Conservation (phyloP, 1,140 invertebrate species). For the Microplitis mediator region DNA sequence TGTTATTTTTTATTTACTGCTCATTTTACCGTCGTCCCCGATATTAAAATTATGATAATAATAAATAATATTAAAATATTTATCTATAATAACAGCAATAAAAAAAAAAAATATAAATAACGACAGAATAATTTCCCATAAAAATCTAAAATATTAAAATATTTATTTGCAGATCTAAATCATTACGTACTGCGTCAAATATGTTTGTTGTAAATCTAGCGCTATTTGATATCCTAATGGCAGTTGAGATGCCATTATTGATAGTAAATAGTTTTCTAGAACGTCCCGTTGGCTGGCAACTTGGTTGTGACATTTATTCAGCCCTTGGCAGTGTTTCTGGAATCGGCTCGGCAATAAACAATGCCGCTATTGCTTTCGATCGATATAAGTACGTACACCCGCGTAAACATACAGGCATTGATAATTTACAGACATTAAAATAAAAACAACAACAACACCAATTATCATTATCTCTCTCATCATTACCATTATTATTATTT, state of each 20-base stretch:
- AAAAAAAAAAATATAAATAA: neutral
- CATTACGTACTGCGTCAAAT: slow-evolving; percentile 78
- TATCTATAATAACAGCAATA: too few relatives aligned
- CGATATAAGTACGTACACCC: slow-evolving; percentile 68
- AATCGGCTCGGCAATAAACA: slow-evolving; percentile 74
- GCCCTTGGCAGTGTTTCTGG: slow-evolving; percentile 72
- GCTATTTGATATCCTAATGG: slow-evolving; percentile 77
- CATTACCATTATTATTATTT: too few relatives aligned
- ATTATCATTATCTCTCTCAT: neutral
- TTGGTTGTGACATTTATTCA: slow-evolving; percentile 75
- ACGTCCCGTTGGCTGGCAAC: slow-evolving; percentile 69
- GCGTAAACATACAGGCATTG: neutral
- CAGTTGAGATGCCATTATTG: slow-evolving; percentile 75
- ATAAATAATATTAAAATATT: too few relatives aligned
- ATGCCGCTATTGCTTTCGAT: slow-evolving; percentile 78
- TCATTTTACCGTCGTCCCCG: too few relatives aligned
- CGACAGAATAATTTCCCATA: neutral
- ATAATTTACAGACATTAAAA: neutral
- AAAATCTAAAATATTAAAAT: neutral
- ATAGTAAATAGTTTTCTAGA: slow-evolving; percentile 73
- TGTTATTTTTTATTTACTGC: too few relatives aligned
- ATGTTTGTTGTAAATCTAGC: slow-evolving; percentile 81
- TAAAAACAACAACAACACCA: slow-evolving; percentile 12
- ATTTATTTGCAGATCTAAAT: slow-evolving; percentile 67
- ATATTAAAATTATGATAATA: too few relatives aligned